Evolutionary conservation across 1,140 invertebrate species (phyloP).

Genomic region (Drosophila kepulauana): DNA sequence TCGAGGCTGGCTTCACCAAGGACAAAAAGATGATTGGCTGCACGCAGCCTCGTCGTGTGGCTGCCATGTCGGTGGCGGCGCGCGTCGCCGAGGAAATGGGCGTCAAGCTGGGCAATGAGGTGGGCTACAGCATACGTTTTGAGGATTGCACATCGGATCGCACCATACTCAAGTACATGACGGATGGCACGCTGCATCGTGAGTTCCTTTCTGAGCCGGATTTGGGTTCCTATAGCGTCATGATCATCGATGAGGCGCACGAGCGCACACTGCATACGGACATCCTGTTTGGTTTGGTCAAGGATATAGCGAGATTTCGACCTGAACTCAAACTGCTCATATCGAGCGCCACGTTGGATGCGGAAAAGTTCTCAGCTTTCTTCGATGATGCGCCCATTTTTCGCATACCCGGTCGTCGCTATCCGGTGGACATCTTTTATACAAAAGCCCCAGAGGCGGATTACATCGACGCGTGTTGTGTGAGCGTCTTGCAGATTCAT

Average conservation of each 20-base stretch:
- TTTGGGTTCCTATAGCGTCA: conserved; percentile 96
- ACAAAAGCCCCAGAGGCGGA: conserved; percentile 99
- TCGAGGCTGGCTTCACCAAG: conserved; percentile 94
- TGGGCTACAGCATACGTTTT: conserved; percentile 99
- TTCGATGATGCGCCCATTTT: conserved; percentile 99
- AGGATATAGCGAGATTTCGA: conserved; percentile 97
- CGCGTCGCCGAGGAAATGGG: conserved; percentile 99
- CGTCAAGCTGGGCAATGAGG: conserved; percentile 97
- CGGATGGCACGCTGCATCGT: conserved; percentile 98
- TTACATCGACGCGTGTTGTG: conserved; percentile 98
- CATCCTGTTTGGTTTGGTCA: conserved; percentile 98
- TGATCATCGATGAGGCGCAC: conserved; percentile 99
- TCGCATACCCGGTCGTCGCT: conserved; percentile 94
- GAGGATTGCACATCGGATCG: conserved; percentile 98
- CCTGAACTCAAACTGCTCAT: conserved; percentile 98
- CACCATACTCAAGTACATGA: conserved; percentile 99
- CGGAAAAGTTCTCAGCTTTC: conserved; percentile 98
- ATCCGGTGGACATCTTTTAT: conserved; percentile 96
- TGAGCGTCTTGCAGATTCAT: conserved; percentile 96
- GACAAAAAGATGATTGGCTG: conserved; percentile 95
- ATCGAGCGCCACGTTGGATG: conserved; percentile 98
- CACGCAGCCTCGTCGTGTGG: conserved; percentile 98
- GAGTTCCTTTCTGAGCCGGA: conserved; percentile 99
- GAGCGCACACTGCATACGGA: conserved; percentile 99
- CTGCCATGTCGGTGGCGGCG: conserved; percentile 99